A percentile compares a stretch with the other conserved stretches of the same genome.
Conservation (phyloP, 2,888 invertebrate species). For the Watsonalla binaria region DNA sequence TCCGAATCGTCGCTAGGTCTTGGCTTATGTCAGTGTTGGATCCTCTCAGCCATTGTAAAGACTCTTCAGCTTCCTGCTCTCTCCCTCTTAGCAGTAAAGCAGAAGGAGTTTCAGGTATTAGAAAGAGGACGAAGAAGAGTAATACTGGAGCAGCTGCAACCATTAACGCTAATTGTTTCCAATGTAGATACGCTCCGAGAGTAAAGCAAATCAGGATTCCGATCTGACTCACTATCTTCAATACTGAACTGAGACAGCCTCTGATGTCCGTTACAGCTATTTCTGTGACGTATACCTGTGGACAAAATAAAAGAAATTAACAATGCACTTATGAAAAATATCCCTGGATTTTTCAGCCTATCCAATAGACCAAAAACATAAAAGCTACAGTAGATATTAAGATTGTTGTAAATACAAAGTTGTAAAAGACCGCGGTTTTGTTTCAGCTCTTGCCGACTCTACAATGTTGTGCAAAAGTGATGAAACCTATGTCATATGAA, state of each 20-base stretch:
- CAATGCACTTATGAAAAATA: too few relatives aligned
- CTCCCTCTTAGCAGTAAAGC: conserved; percentile 86
- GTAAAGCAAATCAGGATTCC: conserved; percentile 91
- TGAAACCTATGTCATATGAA: too few relatives aligned
- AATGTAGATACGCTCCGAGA: conserved; percentile 88
- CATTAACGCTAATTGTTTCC: conserved; percentile 89
- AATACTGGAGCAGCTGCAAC: conserved; percentile 87
- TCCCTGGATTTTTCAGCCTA: too few relatives aligned
- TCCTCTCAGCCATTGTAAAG: conserved; percentile 89
- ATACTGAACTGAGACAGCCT: conserved; percentile 90
- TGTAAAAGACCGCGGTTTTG: too few relatives aligned
- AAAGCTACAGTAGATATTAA: too few relatives aligned
- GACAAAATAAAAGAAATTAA: conserved; percentile 30
- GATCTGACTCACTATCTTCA: conserved; percentile 90
- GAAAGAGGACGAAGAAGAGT: conserved; percentile 85
- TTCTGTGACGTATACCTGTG: conserved; percentile 92
- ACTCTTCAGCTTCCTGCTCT: conserved; percentile 85
- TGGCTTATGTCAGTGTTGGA: conserved; percentile 86
- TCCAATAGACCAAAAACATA: too few relatives aligned
- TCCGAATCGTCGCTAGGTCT: conserved; percentile 84
- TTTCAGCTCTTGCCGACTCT: too few relatives aligned
- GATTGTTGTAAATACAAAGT: too few relatives aligned
- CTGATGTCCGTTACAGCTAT: conserved; percentile 91
- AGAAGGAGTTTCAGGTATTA: conserved; percentile 93
- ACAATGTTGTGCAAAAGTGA: too few relatives aligned